Evolutionary conservation across 2,797 vertebrate genomes (phyloP), one percentile per base, ranked within the genome.

Genomic region (Poeciliopsis infans): DNA sequence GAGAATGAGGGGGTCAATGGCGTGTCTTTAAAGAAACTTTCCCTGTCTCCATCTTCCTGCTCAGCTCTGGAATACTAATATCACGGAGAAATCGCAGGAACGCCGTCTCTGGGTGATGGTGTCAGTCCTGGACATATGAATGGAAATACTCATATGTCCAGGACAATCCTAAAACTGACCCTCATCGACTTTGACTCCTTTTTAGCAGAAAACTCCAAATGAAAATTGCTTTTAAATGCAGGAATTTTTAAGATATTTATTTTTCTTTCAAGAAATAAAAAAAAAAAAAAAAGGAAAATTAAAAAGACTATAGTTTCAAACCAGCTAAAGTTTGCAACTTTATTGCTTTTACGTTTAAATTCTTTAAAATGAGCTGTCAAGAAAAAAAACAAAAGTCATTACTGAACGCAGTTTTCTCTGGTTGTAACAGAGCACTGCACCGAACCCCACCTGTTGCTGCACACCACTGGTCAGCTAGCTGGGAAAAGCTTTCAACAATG

Each of bases 11-110:
- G 97, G 97, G 97, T 98, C 97, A 98, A 96, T 94, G 94, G 95
- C 95, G 94, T 94, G 96, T 96, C 96, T 96, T 97, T 96, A 97
- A 97, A 96, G 95, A 95, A 97, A 96, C 97, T 97, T 97, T 97
- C 94, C 95, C 85, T 87, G 83, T 90, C 75, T 86, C 84, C 51
- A 82, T 83, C 77, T 85, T 95, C 95, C 94, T 91, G 84, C 95
- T 96, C 94, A 1, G 92, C 92, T 94, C 96, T 88, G 94, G 96
- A 97, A 97, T 97, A 96, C 96, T 97, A 98, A 97, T 97, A 79
- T 61, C 49, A 78, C 93, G 83, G 95, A 96, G 83, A 96, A 96
- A 95, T 97, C 96, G 97, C 96, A 96, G 96, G 94, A 97, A 96
- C 95, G 94, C 94, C 93, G 96, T 96, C 97, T 98, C 96, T 97